Evolutionary conservation across 37 sponge, comb jelly and placozoan genomes (phyloP).

Genomic region (Halisarca cf. caerulea): DNA sequence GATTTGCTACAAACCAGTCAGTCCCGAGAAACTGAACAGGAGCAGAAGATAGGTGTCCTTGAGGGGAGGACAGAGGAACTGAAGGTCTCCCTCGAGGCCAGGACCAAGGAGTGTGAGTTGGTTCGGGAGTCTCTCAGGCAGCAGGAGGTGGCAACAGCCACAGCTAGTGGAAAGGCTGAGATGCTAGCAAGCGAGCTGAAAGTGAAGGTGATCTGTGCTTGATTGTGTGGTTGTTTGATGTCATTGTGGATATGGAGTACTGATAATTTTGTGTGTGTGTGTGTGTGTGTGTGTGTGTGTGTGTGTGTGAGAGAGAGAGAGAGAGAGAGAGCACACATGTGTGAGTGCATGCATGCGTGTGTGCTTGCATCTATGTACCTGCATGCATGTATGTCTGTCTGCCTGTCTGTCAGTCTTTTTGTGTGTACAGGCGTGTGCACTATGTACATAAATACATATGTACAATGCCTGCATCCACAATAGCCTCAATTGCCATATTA

Average conservation of each 20-base stretch:
- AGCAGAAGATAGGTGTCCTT: conserved; percentile 39
- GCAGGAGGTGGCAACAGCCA: conserved; percentile 28
- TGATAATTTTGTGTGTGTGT: no score
- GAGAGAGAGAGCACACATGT: not conserved
- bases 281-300: no score
- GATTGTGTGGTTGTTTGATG: no score
- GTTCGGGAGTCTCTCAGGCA: conserved; percentile 39
- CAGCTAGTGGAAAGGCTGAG: conserved; percentile 40
- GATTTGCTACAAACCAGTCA: not conserved
- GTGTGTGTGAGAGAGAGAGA: not conserved
- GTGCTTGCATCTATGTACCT: no score
- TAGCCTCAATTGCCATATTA: no score
- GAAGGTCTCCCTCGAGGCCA: conserved; percentile 18
- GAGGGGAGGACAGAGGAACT: conserved; percentile 34
- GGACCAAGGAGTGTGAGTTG: conserved; percentile 17
- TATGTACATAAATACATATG: no score
- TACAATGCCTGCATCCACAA: no score
- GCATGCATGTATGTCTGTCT: no score
- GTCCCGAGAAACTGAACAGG: conserved; percentile 24
- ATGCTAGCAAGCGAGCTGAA: conserved; percentile 34
- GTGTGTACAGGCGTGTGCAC: no score
- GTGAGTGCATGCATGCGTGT: no score
- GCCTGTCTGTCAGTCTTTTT: no score
- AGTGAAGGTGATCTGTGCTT: conserved; percentile 46
- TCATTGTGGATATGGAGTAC: no score